Evolutionary conservation across 2,888 invertebrate genomes (phyloP).

Genomic region (Ormia ochracea): DNA sequence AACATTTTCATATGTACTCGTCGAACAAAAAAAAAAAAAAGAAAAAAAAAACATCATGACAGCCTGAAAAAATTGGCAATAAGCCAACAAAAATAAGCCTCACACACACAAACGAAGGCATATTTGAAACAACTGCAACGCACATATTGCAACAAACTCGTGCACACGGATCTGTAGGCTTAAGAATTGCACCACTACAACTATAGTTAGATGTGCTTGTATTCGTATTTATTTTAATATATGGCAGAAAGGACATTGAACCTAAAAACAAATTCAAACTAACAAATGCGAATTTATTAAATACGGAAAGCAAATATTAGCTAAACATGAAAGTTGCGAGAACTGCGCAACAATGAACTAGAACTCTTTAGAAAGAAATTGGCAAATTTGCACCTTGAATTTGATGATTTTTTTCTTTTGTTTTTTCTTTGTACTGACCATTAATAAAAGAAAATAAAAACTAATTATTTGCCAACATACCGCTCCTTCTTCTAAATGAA

Average conservation of each 20-base stretch:
- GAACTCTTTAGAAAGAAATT: constrained; percentile 20
- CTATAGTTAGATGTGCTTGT: background rate
- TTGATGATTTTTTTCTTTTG: background rate
- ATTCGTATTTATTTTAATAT: background rate
- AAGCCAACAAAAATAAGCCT: constrained; percentile 52
- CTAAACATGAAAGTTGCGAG: background rate
- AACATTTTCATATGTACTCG: background rate
- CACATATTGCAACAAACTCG: background rate
- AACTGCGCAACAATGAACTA: constrained; percentile 26
- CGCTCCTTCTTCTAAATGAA: background rate
- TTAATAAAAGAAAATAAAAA: background rate
- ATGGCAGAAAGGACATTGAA: constrained; percentile 40
- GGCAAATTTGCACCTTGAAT: constrained; percentile 28
- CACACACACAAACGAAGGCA: background rate
- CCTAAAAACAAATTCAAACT: constrained; percentile 29
- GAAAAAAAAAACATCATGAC: constrained; percentile 38
- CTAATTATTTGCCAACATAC: background rate
- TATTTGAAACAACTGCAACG: background rate
- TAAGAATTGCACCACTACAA: background rate
- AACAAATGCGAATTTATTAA: constrained; percentile 38
- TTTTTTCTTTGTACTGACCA: no score
- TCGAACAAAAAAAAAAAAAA: background rate
- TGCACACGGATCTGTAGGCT: background rate
- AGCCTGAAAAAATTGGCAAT: constrained; percentile 55
- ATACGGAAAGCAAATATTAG: constrained; percentile 34